Evolutionary conservation across 2,113 vertebrate genomes (phyloP), one percentile per base, ranked within the genome.

Genomic region (Anas platyrhynchos): DNA sequence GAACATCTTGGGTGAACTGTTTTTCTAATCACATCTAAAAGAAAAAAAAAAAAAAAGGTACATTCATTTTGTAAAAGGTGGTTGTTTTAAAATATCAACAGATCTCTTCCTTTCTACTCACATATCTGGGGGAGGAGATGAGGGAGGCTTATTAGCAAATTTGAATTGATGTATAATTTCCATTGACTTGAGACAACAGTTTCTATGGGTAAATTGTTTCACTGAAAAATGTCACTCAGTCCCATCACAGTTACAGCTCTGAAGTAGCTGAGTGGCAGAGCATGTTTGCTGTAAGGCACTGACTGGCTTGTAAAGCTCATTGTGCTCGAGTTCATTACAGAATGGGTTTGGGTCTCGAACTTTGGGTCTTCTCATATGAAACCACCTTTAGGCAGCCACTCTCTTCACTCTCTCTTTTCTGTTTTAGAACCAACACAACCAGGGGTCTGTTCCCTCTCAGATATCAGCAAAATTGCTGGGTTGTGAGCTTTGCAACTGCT

Each of bases 121-220:
- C 38, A 41, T 82, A 65, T 69, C 74, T 92, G 93, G 58, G 65
- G 91, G 86, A 95, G 83, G 77, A 92, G 43, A 75, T 86, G 92
- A 81, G 21, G 81, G 69, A 95, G 91, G 86, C 81, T 88, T 94
- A 93, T 94, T 95, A 94, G 44, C 58, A 87, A 95, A 95, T 94
- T 92, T 82, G 58, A 93, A 91, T 91, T 92, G 93, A 89, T 91
- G 54, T 84, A 68, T 91, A 75, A 95, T 96, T 95, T 86, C 94
- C 91, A 92, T 54, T 76, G 69, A 81, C 92, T 94, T 71, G 77
- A 94, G 95, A 93, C 80, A 92, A 90, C 93, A 93, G 46, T 82
- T 96, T 92, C 91, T 86, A 81, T 61, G 48, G 38, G 83, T 94
- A 96, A 97, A 91, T 86, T 92, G 89, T 96, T 96, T 94, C 94